Evolutionary conservation across 1,140 invertebrate species (phyloP).

Genomic region (Drosophila rufa): DNA sequence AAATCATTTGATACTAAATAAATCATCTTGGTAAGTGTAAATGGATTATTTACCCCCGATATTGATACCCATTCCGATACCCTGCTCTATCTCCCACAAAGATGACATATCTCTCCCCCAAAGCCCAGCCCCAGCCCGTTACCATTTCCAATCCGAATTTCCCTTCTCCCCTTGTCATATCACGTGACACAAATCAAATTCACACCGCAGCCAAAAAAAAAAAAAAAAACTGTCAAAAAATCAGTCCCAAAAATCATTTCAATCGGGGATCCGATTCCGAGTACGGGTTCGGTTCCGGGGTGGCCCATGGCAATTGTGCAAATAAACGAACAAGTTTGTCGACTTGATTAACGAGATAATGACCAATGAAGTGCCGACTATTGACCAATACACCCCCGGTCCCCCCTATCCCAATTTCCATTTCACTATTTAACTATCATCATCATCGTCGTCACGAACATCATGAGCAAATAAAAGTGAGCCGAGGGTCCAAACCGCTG

Average conservation of each 20-base stretch:
- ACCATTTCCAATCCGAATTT: conserved; percentile 1
- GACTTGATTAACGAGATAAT: conserved; percentile 65
- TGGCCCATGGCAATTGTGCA: conserved; percentile 57
- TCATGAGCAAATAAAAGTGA: conserved; percentile 42
- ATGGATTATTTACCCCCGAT: background rate
- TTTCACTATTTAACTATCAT: conserved; percentile 24
- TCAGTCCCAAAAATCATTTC: conserved; percentile 20
- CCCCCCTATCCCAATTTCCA: background rate
- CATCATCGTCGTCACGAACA: conserved; percentile 21
- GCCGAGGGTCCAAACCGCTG: conserved; percentile 40
- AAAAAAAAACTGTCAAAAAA: conserved; percentile 1
- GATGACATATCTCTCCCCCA: conserved; percentile 17
- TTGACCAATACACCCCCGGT: conserved; percentile 36
- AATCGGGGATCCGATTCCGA: conserved; percentile 4
- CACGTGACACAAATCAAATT: conserved; percentile 65
- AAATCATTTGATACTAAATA: background rate
- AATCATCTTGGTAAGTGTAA: background rate
- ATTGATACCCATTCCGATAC: background rate
- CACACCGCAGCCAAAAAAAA: conserved; percentile 33
- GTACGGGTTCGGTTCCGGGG: conserved; percentile 47
- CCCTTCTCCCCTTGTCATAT: conserved; percentile 28
- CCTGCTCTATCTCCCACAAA: conserved; percentile 5
- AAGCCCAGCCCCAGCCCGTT: background rate
- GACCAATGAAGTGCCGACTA: conserved; percentile 54
- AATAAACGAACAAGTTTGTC: conserved; percentile 56